phyloP scores from a whole-genome alignment of 2,797 vertebrate species.

The Mus caroli region DNA sequence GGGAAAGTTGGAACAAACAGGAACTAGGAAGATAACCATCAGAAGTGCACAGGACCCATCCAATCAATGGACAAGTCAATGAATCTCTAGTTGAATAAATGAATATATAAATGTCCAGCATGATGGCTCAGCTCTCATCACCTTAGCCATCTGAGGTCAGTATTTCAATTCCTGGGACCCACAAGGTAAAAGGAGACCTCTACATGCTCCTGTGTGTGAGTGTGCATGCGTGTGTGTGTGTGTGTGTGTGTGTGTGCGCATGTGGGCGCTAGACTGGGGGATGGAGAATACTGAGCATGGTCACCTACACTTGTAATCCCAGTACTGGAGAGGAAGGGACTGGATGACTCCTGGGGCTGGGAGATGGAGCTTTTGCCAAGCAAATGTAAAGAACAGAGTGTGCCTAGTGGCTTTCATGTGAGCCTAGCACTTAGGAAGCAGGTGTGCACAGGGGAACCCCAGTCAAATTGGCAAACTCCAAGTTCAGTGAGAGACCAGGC shows the following conservation, averaged over 20 bases:
- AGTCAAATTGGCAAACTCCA: neutral
- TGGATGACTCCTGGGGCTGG: neutral
- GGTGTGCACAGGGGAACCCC: neutral
- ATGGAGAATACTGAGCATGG: neutral
- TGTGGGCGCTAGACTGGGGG: neutral
- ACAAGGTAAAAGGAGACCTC: neutral
- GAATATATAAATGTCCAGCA: neutral
- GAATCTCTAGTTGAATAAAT: neutral
- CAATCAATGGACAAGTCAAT: neutral
- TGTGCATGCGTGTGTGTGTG: no score
- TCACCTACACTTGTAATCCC: neutral
- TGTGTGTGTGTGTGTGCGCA: accelerated
- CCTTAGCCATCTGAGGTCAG: neutral
- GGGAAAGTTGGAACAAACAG: neutral
- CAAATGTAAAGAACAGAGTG: neutral
- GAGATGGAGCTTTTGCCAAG: neutral
- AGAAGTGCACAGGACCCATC: neutral
- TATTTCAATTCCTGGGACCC: neutral
- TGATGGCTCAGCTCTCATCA: neutral
- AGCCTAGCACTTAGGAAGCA: neutral
- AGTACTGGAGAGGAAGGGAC: neutral
- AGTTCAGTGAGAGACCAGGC: neutral
- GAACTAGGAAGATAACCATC: neutral
- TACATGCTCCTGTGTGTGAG: neutral
- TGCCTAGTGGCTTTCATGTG: neutral